These are phyloP conservation scores for Tetranychus piercei DNA, from an alignment of 2,888 invertebrate species.

Conservation along the genomic window DNA sequence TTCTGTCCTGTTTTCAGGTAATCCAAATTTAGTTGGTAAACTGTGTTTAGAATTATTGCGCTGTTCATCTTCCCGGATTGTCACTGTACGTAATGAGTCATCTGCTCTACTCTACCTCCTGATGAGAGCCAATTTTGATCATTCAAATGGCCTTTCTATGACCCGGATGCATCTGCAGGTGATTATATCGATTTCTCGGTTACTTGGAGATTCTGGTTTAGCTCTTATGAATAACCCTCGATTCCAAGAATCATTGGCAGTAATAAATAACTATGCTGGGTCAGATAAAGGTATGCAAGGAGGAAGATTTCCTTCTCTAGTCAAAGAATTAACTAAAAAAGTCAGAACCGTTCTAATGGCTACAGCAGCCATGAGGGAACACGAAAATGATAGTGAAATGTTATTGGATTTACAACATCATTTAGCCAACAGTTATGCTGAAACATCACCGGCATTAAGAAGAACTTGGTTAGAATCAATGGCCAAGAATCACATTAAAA, in stretches of 20 bases:
- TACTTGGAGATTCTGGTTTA: slow-evolving; percentile 55
- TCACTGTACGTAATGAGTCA: slow-evolving; percentile 67
- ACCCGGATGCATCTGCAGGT: slow-evolving; percentile 49
- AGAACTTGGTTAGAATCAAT: slow-evolving; percentile 91
- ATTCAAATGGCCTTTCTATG: slow-evolving; percentile 58
- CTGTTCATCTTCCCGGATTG: slow-evolving; percentile 67
- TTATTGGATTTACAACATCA: slow-evolving; percentile 75
- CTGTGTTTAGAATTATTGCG: slow-evolving; percentile 55
- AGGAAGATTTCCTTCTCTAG: slow-evolving; percentile 69
- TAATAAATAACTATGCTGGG: slow-evolving; percentile 77
- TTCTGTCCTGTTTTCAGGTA: slow-evolving; percentile 59
- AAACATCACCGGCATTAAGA: slow-evolving; percentile 66
- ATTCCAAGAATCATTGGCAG: slow-evolving; percentile 76
- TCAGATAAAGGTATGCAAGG: slow-evolving; percentile 88
- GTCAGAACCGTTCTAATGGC: slow-evolving; percentile 87
- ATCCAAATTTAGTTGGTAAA: slow-evolving; percentile 57
- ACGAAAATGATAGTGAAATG: slow-evolving; percentile 78
- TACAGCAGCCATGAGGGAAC: slow-evolving; percentile 71
- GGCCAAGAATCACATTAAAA: slow-evolving; percentile 59
- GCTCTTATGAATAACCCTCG: slow-evolving; percentile 78
- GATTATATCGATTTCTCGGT: slow-evolving; percentile 82
- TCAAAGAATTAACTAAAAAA: slow-evolving; percentile 67
- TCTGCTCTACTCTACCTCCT: slow-evolving; percentile 74
- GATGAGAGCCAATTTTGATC: slow-evolving; percentile 85
- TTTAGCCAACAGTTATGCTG: slow-evolving; percentile 75